Evolutionary conservation across 2,797 vertebrate species (phyloP).

Genomic region (Anguilla obscura): DNA sequence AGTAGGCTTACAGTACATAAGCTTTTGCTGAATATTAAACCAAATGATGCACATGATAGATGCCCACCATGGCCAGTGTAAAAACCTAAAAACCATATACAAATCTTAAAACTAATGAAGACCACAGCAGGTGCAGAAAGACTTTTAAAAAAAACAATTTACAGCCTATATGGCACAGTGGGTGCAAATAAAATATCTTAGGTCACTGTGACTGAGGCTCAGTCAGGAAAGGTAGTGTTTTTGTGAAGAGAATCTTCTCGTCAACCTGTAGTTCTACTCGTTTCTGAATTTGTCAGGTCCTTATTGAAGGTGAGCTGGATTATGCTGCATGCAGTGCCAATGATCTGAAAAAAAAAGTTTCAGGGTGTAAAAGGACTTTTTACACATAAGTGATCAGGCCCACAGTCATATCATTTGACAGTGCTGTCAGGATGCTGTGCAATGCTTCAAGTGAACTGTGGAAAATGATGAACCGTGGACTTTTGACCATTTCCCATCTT

Average conservation of each 20-base stretch:
- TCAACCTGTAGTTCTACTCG: background rate
- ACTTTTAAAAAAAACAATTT: too few relatives aligned
- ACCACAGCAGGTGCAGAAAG: too few relatives aligned
- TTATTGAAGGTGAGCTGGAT: background rate
- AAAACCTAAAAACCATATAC: too few relatives aligned
- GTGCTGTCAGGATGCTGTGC: background rate
- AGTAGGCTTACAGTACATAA: too few relatives aligned
- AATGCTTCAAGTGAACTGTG: background rate
- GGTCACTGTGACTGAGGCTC: background rate
- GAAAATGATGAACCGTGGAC: background rate
- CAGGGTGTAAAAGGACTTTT: background rate
- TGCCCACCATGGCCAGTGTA: too few relatives aligned
- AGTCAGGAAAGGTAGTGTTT: background rate
- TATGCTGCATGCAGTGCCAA: background rate
- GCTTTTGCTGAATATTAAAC: too few relatives aligned
- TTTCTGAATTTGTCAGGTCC: background rate
- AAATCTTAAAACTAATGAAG: too few relatives aligned
- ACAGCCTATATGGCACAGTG: background rate
- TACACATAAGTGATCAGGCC: background rate
- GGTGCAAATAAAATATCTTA: background rate
- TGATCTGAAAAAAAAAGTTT: background rate
- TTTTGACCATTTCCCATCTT: background rate
- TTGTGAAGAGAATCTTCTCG: background rate
- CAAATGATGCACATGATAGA: too few relatives aligned
- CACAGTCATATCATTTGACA: background rate